A percentile compares a stretch with the other conserved stretches of the same genome.
Evolutionary conservation across 2,888 invertebrate species (phyloP).

Genomic region (Conchocele bisecta): DNA sequence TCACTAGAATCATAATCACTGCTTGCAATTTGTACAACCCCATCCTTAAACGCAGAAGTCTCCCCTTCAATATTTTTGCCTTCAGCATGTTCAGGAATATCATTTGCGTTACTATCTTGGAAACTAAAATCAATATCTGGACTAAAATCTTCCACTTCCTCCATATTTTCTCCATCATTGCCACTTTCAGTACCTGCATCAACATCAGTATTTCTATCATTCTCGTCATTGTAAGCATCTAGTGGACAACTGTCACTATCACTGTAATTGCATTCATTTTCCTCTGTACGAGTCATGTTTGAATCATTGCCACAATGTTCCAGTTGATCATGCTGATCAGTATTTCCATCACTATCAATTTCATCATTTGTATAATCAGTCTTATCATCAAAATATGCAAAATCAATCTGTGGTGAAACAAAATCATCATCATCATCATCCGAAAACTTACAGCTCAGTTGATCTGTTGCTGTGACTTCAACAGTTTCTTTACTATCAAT

Average conservation of each 20-base stretch:
- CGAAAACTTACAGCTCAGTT: constrained; percentile 33
- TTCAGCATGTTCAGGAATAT: constrained; percentile 1
- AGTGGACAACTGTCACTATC: not conserved
- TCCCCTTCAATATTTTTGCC: not conserved
- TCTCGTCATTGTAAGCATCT: not conserved
- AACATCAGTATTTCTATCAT: not conserved
- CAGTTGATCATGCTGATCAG: no score
- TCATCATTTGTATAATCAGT: no score
- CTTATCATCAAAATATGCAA: not conserved
- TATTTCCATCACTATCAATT: no score
- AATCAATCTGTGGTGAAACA: constrained; percentile 29
- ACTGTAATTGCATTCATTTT: not conserved
- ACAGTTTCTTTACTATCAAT: not conserved
- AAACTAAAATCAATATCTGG: constrained; percentile 35
- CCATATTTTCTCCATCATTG: not conserved
- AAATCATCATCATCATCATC: constrained; percentile 31
- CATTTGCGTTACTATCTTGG: constrained; percentile 11
- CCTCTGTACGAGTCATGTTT: no score
- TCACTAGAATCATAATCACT: not conserved
- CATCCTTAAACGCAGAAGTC: not conserved
- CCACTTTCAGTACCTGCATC: not conserved
- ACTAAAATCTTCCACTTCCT: not conserved
- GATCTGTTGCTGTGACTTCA: not conserved
- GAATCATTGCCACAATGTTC: no score
- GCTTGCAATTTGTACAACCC: constrained; percentile 5